phyloP scores from a whole-genome alignment of 1,140 invertebrate species.

The Bicyclus anynana region DNA sequence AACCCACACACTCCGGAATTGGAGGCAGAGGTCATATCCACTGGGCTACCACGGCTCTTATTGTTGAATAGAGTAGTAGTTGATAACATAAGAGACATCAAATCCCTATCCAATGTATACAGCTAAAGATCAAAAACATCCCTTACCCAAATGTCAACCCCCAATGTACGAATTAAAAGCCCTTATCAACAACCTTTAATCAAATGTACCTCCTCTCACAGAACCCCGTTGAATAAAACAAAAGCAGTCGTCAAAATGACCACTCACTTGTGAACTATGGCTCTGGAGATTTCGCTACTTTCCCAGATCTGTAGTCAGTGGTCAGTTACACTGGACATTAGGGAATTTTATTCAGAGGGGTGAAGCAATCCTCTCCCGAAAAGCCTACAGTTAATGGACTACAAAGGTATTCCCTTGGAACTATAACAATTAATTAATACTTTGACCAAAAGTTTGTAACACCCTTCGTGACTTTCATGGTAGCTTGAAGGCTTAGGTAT shows the following conservation, averaged over 20 bases:
- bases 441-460: conserved; percentile 16
- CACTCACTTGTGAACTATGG: conserved; percentile 22
- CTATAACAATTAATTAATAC: conserved; percentile 57
- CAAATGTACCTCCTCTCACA: conserved; percentile 61
- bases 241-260: conserved; percentile 37
- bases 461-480: background rate
- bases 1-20: too few species aligned
- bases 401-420: conserved; percentile 41
- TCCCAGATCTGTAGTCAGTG: conserved; percentile 7
- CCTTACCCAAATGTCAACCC: conserved; percentile 50
- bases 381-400: conserved; percentile 56
- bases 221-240: conserved; percentile 59
- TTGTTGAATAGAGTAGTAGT: too few species aligned
- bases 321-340: conserved; percentile 45
- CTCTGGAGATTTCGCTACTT: background rate
- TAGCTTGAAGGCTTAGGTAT: background rate
- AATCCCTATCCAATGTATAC: conserved; percentile 14
- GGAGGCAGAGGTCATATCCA: too few species aligned
- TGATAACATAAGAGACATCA: background rate
- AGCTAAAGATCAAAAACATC: conserved; percentile 36
- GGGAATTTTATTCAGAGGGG: conserved; percentile 52
- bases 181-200: conserved; percentile 67
- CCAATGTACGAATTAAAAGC: conserved; percentile 48
- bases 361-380: conserved; percentile 49
- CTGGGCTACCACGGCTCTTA: too few species aligned